phyloP scores from a whole-genome alignment of 2,888 invertebrate species.

The Chydorus sphaericus region DNA sequence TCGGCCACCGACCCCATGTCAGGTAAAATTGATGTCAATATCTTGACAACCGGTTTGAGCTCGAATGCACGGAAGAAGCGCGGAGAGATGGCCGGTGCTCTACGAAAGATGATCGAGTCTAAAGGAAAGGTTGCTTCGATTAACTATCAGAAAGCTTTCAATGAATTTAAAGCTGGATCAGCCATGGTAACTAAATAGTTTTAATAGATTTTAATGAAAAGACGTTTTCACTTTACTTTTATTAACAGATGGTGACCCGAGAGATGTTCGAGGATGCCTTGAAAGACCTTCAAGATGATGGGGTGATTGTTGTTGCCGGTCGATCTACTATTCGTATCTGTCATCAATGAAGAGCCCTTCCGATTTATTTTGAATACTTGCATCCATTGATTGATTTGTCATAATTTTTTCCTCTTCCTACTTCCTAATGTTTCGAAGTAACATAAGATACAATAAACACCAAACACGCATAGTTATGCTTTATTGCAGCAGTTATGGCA shows the following conservation, averaged over 20 bases:
- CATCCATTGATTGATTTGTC: too few species aligned
- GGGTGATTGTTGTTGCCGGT: conserved; percentile 64
- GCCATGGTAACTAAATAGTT: conserved; percentile 54
- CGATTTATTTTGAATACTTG: too few species aligned
- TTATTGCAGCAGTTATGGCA: too few species aligned
- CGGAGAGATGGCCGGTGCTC: conserved; percentile 52
- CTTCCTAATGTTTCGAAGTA: too few species aligned
- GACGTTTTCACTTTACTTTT: conserved; percentile 18
- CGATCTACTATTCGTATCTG: conserved; percentile 58
- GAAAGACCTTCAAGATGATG: conserved; percentile 80
- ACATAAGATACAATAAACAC: too few species aligned
- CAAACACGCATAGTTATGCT: too few species aligned
- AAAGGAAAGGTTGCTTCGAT: conserved; percentile 52
- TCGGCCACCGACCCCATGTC: conserved; percentile 93
- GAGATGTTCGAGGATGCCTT: conserved; percentile 89
- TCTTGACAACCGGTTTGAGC: conserved; percentile 88
- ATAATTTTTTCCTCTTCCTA: too few species aligned
- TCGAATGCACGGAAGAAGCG: conserved; percentile 60
- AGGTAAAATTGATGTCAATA: conserved; percentile 91
- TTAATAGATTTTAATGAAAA: not conserved
- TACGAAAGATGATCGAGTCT: conserved; percentile 48
- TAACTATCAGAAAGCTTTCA: conserved; percentile 62
- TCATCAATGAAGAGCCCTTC: conserved; percentile 16
- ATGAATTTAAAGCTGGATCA: conserved; percentile 62
- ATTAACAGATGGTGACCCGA: conserved; percentile 60